These are phyloP conservation scores for Kryptolebias marmoratus DNA, from an alignment of 2,113 vertebrate genomes.

Conservation along the genomic window DNA sequence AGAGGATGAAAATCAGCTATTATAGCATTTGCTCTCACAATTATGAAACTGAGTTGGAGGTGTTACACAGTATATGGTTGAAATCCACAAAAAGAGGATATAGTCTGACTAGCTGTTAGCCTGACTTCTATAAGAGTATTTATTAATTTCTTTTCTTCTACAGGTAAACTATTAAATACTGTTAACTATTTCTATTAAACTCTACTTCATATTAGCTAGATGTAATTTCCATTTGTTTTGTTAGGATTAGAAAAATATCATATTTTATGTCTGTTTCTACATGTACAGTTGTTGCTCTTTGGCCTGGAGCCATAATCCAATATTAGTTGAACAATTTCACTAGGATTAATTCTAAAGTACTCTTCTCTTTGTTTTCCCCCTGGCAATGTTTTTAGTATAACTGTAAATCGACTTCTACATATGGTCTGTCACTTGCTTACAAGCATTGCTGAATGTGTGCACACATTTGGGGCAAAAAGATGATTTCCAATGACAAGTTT, in stretches of 20 bases:
- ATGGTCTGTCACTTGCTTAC: background rate
- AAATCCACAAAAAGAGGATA: too few relatives aligned
- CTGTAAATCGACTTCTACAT: background rate
- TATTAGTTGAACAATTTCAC: background rate
- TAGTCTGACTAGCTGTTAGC: too few relatives aligned
- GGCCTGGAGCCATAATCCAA: background rate
- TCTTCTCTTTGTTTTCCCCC: too few relatives aligned
- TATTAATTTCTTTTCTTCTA: too few relatives aligned
- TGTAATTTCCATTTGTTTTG: background rate
- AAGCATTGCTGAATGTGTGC: background rate
- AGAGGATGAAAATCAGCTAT: too few relatives aligned
- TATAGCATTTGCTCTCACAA: too few relatives aligned
- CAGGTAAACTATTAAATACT: too few relatives aligned
- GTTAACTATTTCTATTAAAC: too few relatives aligned
- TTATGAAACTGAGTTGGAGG: too few relatives aligned
- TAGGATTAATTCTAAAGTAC: too few relatives aligned
- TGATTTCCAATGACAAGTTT: background rate
- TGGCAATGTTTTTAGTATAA: background rate
- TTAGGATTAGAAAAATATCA: background rate
- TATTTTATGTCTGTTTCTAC: background rate
- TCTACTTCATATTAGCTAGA: background rate
- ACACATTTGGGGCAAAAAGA: background rate
- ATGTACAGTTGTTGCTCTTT: background rate
- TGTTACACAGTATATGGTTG: too few relatives aligned
- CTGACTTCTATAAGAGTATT: too few relatives aligned